Conservation (phyloP, 2,113 vertebrate species). For the Jaculus jaculus region DNA sequence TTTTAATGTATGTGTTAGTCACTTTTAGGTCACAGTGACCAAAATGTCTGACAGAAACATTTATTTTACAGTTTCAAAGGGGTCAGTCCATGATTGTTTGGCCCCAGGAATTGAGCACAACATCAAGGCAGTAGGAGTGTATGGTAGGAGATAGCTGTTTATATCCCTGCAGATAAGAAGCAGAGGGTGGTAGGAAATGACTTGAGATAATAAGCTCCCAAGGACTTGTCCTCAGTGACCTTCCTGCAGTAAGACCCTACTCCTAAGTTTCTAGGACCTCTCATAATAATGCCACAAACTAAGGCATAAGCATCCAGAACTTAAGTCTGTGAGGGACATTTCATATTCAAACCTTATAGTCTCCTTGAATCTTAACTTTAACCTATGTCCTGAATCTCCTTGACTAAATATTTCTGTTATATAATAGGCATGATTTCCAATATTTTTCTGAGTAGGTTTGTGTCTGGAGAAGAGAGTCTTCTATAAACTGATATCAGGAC, state of each 20-base stretch:
- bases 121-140: not conserved
- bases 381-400: not conserved
- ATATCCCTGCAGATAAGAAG: not conserved
- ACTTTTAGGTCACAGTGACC: not conserved
- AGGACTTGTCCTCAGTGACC: too few species aligned
- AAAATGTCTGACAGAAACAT: not conserved
- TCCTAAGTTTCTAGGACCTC: too few species aligned
- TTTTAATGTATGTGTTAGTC: not conserved
- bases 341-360: not conserved
- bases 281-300: not conserved
- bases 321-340: not conserved
- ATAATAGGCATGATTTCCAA: conserved; percentile 4
- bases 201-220: not conserved
- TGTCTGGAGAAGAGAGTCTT: conserved; percentile 98
- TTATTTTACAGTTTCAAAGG: not conserved
- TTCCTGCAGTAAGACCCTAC: not conserved
- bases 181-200: not conserved
- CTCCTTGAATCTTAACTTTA: conserved; percentile 45
- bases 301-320: not conserved
- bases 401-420: not conserved
- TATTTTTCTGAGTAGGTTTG: conserved; percentile 86
- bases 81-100: not conserved
- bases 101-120: not conserved
- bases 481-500: conserved; percentile 96
- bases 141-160: not conserved